phyloP scores from a whole-genome alignment of 2,113 vertebrate species.

The Apeltes quadracus region DNA sequence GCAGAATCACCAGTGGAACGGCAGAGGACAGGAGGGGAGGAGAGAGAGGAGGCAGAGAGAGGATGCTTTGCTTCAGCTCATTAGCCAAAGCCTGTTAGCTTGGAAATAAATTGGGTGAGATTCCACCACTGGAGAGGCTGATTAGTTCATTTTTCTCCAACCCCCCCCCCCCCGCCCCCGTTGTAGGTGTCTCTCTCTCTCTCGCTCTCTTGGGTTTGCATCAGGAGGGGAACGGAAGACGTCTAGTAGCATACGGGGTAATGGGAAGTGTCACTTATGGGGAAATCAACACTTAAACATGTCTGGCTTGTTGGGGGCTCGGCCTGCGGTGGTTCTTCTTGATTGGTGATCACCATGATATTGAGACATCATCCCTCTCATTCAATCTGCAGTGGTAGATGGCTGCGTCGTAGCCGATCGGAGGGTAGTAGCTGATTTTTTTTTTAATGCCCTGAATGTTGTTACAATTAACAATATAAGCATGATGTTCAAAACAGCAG shows the following conservation, averaged over 20 bases:
- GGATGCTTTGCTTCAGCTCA: constrained; percentile 77
- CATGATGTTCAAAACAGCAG: constrained; percentile 33
- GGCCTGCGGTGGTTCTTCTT: constrained; percentile 3
- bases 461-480: constrained; percentile 44
- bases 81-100: constrained; percentile 81
- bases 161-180: constrained; percentile 47
- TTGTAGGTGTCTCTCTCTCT: constrained; percentile 37
- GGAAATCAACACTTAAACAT: constrained; percentile 21
- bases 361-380: constrained; percentile 19
- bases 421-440: constrained; percentile 18
- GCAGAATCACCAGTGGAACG: constrained; percentile 65
- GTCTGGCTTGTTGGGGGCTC: neutral
- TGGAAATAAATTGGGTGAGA: constrained; percentile 80
- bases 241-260: constrained; percentile 8
- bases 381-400: neutral
- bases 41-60: constrained; percentile 71
- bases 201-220: constrained; percentile 11
- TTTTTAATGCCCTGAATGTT: constrained; percentile 22
- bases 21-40: constrained; percentile 55
- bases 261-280: constrained; percentile 2
- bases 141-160: constrained; percentile 77
- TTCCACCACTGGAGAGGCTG: constrained; percentile 75
- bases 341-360: constrained; percentile 25
- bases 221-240: constrained; percentile 33
- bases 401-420: neutral